These are phyloP conservation scores for Drosophila sordidula DNA, from an alignment of 2,888 invertebrate species.

Conservation along the genomic window DNA sequence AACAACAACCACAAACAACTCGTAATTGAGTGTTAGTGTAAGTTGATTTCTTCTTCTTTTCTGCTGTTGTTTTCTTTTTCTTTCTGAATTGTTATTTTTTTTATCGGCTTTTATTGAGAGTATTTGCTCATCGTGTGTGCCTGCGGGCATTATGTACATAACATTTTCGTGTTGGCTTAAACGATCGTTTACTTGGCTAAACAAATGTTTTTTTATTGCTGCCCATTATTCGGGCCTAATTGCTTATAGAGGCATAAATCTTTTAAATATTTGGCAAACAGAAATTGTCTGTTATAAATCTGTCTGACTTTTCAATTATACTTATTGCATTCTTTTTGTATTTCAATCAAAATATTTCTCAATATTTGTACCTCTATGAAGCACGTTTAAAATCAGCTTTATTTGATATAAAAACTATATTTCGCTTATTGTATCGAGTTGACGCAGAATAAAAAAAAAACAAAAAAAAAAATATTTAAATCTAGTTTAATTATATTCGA, in stretches of 20 bases:
- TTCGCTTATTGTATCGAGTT: conserved; percentile 25
- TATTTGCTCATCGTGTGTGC: conserved; percentile 59
- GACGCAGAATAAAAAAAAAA: background rate
- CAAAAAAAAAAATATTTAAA: background rate
- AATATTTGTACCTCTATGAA: conserved; percentile 28
- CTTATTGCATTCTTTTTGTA: too few relatives aligned
- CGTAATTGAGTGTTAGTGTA: conserved; percentile 54
- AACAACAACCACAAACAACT: conserved; percentile 38
- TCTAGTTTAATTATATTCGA: background rate
- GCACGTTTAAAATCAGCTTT: conserved; percentile 25
- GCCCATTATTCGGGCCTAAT: conserved; percentile 43
- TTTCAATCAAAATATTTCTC: background rate
- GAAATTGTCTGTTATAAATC: conserved; percentile 13
- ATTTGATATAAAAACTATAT: conserved; percentile 10
- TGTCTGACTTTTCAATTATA: too few relatives aligned
- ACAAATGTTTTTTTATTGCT: conserved; percentile 58
- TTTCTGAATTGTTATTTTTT: conserved; percentile 28
- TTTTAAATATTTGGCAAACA: conserved; percentile 13
- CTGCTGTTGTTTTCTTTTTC: conserved; percentile 26
- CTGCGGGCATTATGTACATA: conserved; percentile 57
- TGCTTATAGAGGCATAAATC: conserved; percentile 47
- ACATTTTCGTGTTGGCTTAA: conserved; percentile 62
- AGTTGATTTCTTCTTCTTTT: conserved; percentile 26
- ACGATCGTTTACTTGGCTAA: conserved; percentile 71
- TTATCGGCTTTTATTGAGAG: conserved; percentile 54